Base-by-base conservation (phyloP, 2,797 vertebrate genomes). In the Pipistrellus pipistrellus region DNA sequence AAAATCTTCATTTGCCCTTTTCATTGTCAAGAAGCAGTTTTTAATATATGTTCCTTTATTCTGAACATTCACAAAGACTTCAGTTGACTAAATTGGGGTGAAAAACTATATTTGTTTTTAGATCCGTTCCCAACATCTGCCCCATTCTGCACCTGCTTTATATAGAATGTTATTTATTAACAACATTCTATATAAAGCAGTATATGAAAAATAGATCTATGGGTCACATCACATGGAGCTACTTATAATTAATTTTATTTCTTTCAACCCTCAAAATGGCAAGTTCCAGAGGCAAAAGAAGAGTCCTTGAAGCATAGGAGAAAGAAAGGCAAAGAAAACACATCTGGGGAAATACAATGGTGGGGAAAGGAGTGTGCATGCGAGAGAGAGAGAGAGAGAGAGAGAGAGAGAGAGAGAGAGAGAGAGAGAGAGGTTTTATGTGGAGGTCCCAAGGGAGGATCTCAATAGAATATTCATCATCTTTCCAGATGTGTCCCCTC, bases 241-340 rank as follows among this genome's bases (percentile, higher is more conserved):
- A 55, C n/a, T 69, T 73, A 23, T 30, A 69, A 71, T 38, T 94
- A 5, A 2, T 30, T 87, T 72, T 57, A 72, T 59, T 91, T 66
- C 8, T 92, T 53, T 88, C 35, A 90, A 38, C 44, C 41, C n/a
- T 78, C 51, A 35, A 80, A 90, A 92, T 87, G 41, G 55, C 30
- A 55, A 77, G 75, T 53, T 35, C 12, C 48, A 35, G 6, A 8
- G 11, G 12, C 48, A 55, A 35, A 51, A 77, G n/a, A 25, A 53
- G 20, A 48, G 51, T 51, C 48, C n/a, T 77, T 77, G 48, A n/a
- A 35, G 21, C 48, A 53, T 25, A 77, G n/a, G n/a, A 77, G 30
- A 53, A 76, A 53, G 10, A 32, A 77, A 35, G 6, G n/a, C n/a
- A 53, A 77, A 77, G 48, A 35, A 51, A 55, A 77, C n/a, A 55